Conservation (phyloP, 2,113 vertebrate genomes). For the Merops nubicus region DNA sequence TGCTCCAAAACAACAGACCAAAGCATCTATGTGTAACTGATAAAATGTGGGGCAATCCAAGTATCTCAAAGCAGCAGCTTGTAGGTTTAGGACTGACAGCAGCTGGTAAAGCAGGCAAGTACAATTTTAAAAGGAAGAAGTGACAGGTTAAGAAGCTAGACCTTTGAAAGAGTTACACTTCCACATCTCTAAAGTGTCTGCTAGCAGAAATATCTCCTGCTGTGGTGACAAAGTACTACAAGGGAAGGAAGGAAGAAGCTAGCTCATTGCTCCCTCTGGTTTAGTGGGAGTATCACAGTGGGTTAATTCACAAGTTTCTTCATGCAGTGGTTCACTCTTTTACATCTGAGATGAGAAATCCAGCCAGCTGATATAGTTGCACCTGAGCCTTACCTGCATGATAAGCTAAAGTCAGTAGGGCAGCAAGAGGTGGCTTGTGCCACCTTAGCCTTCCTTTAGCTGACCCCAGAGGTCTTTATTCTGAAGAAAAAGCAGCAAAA, state of each 20-base stretch:
- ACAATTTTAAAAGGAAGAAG: neutral
- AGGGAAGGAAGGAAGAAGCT: neutral
- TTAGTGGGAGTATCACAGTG: neutral
- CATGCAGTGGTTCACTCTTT: neutral
- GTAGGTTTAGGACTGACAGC: neutral
- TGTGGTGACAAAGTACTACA: neutral
- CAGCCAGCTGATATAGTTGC: neutral
- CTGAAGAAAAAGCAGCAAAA: neutral
- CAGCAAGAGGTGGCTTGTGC: neutral
- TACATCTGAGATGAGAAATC: neutral
- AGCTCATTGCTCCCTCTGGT: neutral
- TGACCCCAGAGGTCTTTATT: neutral
- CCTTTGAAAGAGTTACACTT: neutral
- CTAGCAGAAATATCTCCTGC: neutral
- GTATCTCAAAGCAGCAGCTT: neutral
- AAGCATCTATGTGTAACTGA: neutral
- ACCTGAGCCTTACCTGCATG: neutral
- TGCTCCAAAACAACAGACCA: neutral
- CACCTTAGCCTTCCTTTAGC: neutral
- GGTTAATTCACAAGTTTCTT: neutral
- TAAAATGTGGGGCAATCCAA: neutral
- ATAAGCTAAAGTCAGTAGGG: neutral
- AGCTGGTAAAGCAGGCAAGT: neutral
- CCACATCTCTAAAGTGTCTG: rapidly evolving
- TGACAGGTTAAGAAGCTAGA: neutral